Evolutionary conservation across 2,888 invertebrate species (phyloP).

Genomic region (Protodeltote pygarga): DNA sequence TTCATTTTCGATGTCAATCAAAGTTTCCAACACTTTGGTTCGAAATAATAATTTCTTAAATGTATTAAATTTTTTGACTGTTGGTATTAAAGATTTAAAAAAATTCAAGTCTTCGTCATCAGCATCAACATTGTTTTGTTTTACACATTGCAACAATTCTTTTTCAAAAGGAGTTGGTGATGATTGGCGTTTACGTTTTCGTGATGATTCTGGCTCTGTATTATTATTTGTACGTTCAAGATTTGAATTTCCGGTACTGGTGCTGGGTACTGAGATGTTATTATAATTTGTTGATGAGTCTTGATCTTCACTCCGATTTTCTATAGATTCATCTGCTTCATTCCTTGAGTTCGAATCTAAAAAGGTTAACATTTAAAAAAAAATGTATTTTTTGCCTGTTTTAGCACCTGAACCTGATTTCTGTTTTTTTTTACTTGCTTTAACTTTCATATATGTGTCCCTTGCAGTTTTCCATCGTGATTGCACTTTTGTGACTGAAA

Average conservation of each 20-base stretch:
- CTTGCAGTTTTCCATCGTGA: constrained; percentile 42
- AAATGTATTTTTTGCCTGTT: constrained; percentile 36
- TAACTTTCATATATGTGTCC: constrained; percentile 40
- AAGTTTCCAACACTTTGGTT: constrained; percentile 40
- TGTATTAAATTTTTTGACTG: constrained; percentile 8
- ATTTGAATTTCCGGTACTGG: constrained; percentile 19
- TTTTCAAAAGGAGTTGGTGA: neutral
- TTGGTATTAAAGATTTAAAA: neutral
- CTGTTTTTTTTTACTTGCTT: constrained; percentile 40
- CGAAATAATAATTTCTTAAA: constrained; percentile 46
- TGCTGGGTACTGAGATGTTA: constrained; percentile 23
- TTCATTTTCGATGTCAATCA: constrained; percentile 22
- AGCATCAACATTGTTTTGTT: neutral
- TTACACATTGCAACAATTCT: neutral
- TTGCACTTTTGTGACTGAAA: constrained; percentile 35
- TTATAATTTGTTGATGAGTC: neutral
- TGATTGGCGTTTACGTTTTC: neutral
- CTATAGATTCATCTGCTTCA: constrained; percentile 38
- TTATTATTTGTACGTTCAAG: too few species aligned
- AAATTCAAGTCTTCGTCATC: constrained; percentile 20
- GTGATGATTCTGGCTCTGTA: constrained; percentile 1
- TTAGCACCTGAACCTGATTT: constrained; percentile 41
- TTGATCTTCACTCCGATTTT: constrained; percentile 13
- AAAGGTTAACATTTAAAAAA: constrained; percentile 39
- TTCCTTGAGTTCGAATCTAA: constrained; percentile 35